Base-by-base conservation (phyloP, 2,113 vertebrate genomes). In the Albula goreensis region DNA sequence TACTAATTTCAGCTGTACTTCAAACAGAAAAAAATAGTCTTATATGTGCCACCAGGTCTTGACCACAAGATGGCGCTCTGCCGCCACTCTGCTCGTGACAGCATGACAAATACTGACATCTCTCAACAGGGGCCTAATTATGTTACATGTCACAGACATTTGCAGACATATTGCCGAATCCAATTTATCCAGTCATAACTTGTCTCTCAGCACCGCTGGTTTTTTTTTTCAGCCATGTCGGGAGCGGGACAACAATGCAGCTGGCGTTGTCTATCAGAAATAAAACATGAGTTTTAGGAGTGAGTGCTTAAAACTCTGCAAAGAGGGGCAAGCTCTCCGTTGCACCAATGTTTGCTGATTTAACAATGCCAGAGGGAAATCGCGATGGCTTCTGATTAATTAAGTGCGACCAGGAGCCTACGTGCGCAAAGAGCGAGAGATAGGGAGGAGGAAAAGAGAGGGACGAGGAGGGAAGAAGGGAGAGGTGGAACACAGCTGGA, bases 1-100 rank as follows among this genome's bases (percentile, higher is more conserved):
- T 22, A 66, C 60, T 19, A 4, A 66, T 22, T 66, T 22, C 60
- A 22, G 22, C 15, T 66, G 22, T n/a, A n/a, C n/a, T n/a, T n/a
- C n/a, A n/a, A 15, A 15, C 1, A 66, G 5, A 19, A 19, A 19
- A 19, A 66, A 66, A 66, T 4, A 5, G 19, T 66, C 60, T 57
- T 5, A 50, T 49, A 9, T 31, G 52, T 57, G 31, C n/a, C 8
- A 56, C 17, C 81, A 31, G 6, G 31, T 3, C 5, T 22, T 81
- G 51, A 48, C 80, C 89, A 87, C 86, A 48, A 89, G 89, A 87
- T 89, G 90, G 89, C 85, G 60, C 86, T 89, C 84, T 87, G 22
- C 78, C 57, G 88, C 83, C 78, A 57, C 81, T 56, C 31, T 85
- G 81, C 31, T 2, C 60, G 51, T 78, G 22, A 53, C 11, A n/a